A percentile compares a stretch with the other conserved stretches of the same genome.
These are phyloP conservation scores for Eupleurogrammus muticus DNA, from an alignment of 2,797 vertebrate genomes.

Conservation along the genomic window DNA sequence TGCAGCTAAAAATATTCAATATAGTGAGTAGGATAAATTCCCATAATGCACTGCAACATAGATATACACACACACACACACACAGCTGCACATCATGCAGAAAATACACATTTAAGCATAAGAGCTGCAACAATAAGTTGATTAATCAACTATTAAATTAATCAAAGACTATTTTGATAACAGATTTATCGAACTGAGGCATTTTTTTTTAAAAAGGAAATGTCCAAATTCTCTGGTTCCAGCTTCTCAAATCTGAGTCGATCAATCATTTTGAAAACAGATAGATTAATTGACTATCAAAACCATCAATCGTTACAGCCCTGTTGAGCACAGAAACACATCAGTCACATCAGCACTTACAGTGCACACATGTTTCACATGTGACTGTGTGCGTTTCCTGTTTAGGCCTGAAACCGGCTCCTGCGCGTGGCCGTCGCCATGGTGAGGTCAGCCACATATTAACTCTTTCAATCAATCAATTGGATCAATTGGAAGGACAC, in stretches of 20 bases:
- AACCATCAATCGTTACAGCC: no score
- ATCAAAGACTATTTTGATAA: no score
- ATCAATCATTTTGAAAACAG: no score
- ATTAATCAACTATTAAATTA: no score
- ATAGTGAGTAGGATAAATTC: not conserved
- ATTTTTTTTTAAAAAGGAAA: no score
- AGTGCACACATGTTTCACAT: not conserved
- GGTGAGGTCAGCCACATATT: not conserved
- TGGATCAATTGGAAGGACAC: not conserved
- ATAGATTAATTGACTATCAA: no score
- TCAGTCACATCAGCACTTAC: not conserved
- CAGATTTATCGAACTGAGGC: no score
- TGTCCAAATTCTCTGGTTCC: no score
- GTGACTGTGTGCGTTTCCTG: not conserved
- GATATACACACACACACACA: no score
- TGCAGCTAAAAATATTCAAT: not conserved
- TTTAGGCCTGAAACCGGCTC: not conserved
- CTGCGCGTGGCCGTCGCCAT: not conserved
- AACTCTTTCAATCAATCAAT: constrained; percentile 2
- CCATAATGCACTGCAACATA: not conserved
- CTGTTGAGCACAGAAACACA: not conserved
- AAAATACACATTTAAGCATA: not conserved
- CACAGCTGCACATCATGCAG: not conserved
- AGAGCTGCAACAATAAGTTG: no score
- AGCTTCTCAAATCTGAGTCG: no score